Evolutionary conservation across 2,888 invertebrate genomes (phyloP).

Genomic region (Nasonia oneida): DNA sequence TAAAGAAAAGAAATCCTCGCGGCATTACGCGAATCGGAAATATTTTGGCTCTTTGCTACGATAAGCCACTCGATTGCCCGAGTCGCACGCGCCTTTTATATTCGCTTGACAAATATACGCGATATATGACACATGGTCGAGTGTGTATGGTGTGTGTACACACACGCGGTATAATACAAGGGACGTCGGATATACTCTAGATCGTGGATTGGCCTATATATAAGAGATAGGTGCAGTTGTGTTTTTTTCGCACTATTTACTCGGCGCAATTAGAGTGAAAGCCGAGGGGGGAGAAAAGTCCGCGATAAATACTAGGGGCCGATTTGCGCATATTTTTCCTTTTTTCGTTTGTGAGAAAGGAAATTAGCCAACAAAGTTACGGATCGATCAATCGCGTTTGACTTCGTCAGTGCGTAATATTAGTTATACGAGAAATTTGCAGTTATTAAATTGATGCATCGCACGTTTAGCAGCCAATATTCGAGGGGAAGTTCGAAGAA

Average conservation of each 20-base stretch:
- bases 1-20: not conserved
- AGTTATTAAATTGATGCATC: not conserved
- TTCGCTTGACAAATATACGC: not conserved
- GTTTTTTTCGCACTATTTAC: not conserved
- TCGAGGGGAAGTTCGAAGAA: too few relatives aligned
- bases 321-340: slow-evolving; percentile 41
- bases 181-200: not conserved
- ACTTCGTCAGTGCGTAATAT: not conserved
- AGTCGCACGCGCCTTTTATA: slow-evolving; percentile 28
- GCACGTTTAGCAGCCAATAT: not conserved
- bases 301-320: not conserved
- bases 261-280: slow-evolving; percentile 44
- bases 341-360: slow-evolving; percentile 16
- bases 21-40: slow-evolving; percentile 41
- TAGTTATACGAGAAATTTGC: not conserved
- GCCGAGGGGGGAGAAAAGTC: slow-evolving; percentile 11
- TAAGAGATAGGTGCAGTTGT: slow-evolving; percentile 23
- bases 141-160: not conserved
- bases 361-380: slow-evolving; percentile 48
- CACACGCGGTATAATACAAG: not conserved
- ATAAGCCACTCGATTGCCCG: slow-evolving; percentile 37
- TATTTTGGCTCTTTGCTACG: slow-evolving; percentile 24
- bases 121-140: not conserved
- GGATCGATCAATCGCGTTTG: slow-evolving; percentile 30
- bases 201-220: not conserved